phyloP scores from a whole-genome alignment of 23 tunicate species.

The Halocynthia roretzi region DNA sequence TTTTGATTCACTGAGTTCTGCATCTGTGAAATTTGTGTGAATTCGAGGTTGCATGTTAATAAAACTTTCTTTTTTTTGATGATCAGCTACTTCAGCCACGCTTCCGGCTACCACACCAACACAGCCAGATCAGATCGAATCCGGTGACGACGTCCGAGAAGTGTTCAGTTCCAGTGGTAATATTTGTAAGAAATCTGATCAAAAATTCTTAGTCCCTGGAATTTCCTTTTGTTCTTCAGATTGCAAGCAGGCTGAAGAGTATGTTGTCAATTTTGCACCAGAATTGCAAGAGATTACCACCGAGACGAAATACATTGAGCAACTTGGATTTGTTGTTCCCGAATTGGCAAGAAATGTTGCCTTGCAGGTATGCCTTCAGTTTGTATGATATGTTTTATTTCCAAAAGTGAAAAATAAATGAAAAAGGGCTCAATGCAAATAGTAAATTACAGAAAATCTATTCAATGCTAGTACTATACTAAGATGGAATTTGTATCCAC shows the following conservation, averaged over 20 bases:
- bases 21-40: too few species aligned
- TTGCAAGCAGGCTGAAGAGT: constrained; percentile 28
- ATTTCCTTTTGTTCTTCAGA: not conserved
- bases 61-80: not conserved
- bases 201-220: not conserved
- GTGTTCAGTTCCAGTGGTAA: not conserved
- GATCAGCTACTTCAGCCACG: constrained; percentile 21
- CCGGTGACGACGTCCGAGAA: constrained; percentile 30
- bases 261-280: constrained; percentile 80
- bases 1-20: too few species aligned
- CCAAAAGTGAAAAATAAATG: too few species aligned
- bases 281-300: constrained; percentile 77
- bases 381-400: too few species aligned
- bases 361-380: constrained; percentile 48
- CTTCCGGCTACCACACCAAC: constrained; percentile 17
- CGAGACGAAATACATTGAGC: constrained; percentile 96
- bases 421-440: too few species aligned
- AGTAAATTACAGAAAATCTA: too few species aligned
- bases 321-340: constrained; percentile 87
- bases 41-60: too few species aligned
- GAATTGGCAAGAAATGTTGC: constrained; percentile 94
- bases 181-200: not conserved
- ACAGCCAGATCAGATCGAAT: constrained; percentile 21
- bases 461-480: too few species aligned
- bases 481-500: too few species aligned